Conservation (phyloP, 2,888 invertebrate genomes). For the Coelogynopora nodosa region DNA sequence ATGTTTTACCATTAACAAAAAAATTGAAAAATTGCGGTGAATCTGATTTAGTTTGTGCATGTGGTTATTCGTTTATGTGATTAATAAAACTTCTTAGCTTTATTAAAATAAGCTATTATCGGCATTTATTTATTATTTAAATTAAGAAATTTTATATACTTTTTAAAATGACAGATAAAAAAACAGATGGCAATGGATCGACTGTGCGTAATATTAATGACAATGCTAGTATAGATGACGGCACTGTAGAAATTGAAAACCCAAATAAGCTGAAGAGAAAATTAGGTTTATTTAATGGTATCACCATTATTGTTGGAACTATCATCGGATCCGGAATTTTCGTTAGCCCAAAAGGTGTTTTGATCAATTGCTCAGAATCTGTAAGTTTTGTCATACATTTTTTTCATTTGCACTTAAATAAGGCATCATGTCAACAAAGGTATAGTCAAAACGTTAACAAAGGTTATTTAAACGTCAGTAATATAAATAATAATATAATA, state of each 20-base stretch:
- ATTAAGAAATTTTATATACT: background rate
- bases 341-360: constrained; percentile 80
- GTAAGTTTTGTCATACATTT: constrained; percentile 12
- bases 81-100: too few relatives aligned
- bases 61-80: too few relatives aligned
- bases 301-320: constrained; percentile 82
- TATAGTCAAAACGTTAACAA: too few relatives aligned
- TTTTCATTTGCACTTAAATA: too few relatives aligned
- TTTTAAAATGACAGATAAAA: background rate
- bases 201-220: too few relatives aligned
- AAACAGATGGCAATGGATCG: background rate
- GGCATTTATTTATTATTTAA: background rate
- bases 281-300: constrained; percentile 76
- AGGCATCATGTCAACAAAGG: too few relatives aligned
- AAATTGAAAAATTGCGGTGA: too few relatives aligned
- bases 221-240: too few relatives aligned
- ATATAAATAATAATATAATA: too few relatives aligned
- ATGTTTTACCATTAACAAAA: too few relatives aligned
- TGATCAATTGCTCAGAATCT: constrained; percentile 57
- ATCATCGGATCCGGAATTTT: constrained; percentile 89
- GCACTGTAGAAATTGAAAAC: constrained; percentile 6
- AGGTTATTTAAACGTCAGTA: too few relatives aligned
- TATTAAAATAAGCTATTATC: background rate
- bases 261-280: constrained; percentile 71
- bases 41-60: too few relatives aligned